A percentile compares a stretch with the other conserved stretches of the same genome.
phyloP scores from a whole-genome alignment of 2,113 vertebrate genomes.

The Phocoena sinus region DNA sequence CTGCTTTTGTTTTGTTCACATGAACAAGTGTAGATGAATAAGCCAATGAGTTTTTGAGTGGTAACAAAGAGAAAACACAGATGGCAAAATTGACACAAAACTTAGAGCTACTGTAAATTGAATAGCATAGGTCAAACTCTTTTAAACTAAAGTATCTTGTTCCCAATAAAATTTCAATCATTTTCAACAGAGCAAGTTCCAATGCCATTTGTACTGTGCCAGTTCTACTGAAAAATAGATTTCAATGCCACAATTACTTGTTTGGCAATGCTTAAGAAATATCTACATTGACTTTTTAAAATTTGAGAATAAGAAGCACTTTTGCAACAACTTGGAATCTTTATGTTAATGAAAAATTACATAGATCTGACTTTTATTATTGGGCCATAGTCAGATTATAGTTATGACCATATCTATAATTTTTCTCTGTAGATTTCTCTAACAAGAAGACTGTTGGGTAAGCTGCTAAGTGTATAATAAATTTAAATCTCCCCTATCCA shows the following conservation, averaged over 20 bases:
- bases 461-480: not conserved
- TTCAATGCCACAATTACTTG: not conserved
- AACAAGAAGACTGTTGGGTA: not conserved
- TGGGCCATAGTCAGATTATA: not conserved
- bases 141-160: not conserved
- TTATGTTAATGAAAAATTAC: not conserved
- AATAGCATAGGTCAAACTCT: not conserved
- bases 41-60: not conserved
- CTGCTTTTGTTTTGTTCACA: not conserved
- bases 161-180: not conserved
- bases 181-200: not conserved
- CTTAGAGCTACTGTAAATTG: not conserved
- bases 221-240: not conserved
- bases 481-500: not conserved
- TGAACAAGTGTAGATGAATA: not conserved
- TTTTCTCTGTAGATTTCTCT: not conserved
- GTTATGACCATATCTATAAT: not conserved
- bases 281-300: not conserved
- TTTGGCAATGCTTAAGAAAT: not conserved
- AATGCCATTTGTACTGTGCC: not conserved
- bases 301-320: not conserved
- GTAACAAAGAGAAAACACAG: not conserved
- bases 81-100: not conserved
- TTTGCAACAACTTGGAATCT: not conserved
- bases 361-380: not conserved